Base-by-base conservation (phyloP, 2,888 invertebrate species). In the Rhaphigaster nebulosa region DNA sequence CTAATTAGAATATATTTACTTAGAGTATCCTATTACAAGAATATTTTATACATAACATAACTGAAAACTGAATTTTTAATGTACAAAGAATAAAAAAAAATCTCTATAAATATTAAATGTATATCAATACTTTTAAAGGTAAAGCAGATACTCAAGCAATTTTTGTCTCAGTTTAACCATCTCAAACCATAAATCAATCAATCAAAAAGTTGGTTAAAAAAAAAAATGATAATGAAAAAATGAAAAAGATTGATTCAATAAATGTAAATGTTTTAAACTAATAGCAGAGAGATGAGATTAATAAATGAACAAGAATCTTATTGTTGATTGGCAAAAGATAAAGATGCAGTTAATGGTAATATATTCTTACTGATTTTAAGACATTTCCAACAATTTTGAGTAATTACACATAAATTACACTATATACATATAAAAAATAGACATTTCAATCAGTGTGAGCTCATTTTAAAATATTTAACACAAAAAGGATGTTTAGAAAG, bases 371-470 rank as follows among this genome's bases (percentile, higher is more conserved):
- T 29, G 29, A 4, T 76, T 26, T 34, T 70, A 70, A 76, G 38
- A 76, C 34, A 38, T 76, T 76, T 76, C 38, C 38, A 76, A 38
- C 5, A 76, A 76, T 76, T 34, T 60, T 76, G 20, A 38, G 23
- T 38, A 76, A 3, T 20, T 76, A 38, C 29, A 76, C 34, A 76
- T 76, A 76, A 34, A 76, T 76, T 76, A 76, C 84, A 84, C 84
- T 50, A 84, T 84, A n/a, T 84, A 84, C 84, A 84, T 84, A 84
- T 45, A 84, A 84, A 84, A 84, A 84, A 84, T 84, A 84, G 45
- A 45, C 50, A 23, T 84, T 84, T 50, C 38, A 26, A 84, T 45
- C 6, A 45, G 50, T 45, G 45, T 84, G 84, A 84, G 84, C 84
- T 50, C 45, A 84, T 50, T 84, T n/a, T n/a, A 50, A 84, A 45